Percentiles rank a stretch among this genome's conserved stretches.
Conservation (phyloP, 2,888 invertebrate genomes). For the Neria commutata region DNA sequence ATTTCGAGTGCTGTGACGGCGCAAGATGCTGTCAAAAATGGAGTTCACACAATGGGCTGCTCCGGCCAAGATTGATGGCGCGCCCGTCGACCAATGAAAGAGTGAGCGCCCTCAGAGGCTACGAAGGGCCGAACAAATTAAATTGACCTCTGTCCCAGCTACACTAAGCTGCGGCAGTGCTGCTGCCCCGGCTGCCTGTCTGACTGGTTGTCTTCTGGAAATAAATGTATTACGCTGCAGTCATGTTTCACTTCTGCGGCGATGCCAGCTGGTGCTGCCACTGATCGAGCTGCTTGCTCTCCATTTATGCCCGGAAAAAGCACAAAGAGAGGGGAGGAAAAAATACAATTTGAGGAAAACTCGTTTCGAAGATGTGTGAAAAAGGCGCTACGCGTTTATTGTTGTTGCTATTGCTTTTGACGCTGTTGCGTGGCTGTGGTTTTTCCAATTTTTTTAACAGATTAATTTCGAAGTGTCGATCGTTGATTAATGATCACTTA, state of each 20-base stretch:
- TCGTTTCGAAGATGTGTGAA: neutral
- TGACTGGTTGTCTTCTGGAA: neutral
- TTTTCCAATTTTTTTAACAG: too few relatives aligned
- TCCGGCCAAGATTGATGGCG: neutral
- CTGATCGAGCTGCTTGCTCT: neutral
- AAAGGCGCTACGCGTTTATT: constrained; percentile 5
- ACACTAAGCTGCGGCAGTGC: neutral
- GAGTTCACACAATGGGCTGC: neutral
- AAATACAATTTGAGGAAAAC: neutral
- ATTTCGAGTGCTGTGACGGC: neutral
- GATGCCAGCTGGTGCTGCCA: neutral
- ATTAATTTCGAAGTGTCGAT: constrained; percentile 10
- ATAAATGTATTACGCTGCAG: neutral
- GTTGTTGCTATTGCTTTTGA: constrained; percentile 4
- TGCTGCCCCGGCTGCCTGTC: too few relatives aligned
- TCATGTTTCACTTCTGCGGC: neutral
- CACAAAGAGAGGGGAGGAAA: too few relatives aligned
- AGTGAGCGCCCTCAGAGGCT: neutral
- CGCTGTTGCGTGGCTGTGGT: too few relatives aligned
- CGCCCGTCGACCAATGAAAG: neutral
- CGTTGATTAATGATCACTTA: constrained; percentile 47
- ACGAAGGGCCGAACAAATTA: neutral
- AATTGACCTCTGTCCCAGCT: neutral
- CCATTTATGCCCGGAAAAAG: neutral
- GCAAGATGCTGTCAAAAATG: constrained; percentile 2